These are phyloP conservation scores for Falco peregrinus DNA, from an alignment of 2,797 vertebrate species.

Conservation along the genomic window DNA sequence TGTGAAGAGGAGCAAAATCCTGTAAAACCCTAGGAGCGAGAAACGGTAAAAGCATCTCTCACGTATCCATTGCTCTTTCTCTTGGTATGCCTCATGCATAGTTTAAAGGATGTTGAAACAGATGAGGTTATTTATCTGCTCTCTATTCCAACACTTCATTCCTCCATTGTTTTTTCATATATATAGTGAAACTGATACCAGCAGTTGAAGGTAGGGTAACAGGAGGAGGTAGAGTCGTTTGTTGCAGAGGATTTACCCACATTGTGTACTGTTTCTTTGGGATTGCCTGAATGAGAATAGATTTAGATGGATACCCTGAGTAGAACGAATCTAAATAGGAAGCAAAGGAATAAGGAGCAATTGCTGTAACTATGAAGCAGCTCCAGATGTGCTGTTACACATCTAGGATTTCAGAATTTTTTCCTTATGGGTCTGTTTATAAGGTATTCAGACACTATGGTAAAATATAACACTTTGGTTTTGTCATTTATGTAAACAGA, in stretches of 20 bases:
- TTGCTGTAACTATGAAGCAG: not conserved
- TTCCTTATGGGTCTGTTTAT: not conserved
- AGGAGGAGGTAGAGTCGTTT: conserved; percentile 27
- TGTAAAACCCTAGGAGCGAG: not conserved
- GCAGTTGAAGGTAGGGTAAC: not conserved
- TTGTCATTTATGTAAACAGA: not conserved
- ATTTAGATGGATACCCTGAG: not conserved
- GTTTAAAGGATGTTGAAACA: not conserved
- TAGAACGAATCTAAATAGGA: not conserved
- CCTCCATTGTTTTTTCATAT: not conserved
- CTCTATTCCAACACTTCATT: conserved; percentile 8
- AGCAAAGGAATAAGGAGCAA: not conserved
- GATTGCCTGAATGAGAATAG: not conserved
- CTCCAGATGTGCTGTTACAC: not conserved
- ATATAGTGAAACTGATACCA: not conserved
- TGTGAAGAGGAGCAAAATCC: conserved; percentile 22
- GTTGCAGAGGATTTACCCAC: conserved; percentile 13
- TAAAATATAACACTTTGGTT: not conserved
- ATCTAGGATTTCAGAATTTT: not conserved
- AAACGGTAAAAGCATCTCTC: not conserved
- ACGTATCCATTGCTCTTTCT: not conserved
- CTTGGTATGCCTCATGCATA: not conserved
- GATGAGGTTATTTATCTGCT: conserved; percentile 7
- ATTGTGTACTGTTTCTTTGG: not conserved
- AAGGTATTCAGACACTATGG: not conserved